Conservation (phyloP, 2,113 vertebrate species). For the Embiotoca jacksoni region DNA sequence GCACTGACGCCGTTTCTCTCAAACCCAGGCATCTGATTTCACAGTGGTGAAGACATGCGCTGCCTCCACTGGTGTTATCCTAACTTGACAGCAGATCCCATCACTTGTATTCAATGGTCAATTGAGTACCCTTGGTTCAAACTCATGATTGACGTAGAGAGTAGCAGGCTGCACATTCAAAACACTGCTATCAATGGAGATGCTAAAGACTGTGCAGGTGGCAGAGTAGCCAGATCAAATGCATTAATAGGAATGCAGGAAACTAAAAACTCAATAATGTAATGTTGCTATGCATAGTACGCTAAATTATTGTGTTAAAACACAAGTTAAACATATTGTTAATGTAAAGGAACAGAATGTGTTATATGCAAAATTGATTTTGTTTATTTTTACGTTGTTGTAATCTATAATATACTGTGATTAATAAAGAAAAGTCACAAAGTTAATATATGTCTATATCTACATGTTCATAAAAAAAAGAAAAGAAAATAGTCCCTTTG, state of each 20-base stretch:
- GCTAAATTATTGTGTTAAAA: neutral
- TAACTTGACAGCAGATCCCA: constrained; percentile 45
- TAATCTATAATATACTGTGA: neutral
- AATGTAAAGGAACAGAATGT: neutral
- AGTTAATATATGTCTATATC: neutral
- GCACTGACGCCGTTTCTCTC: constrained; percentile 7
- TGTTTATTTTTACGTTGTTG: constrained; percentile 18
- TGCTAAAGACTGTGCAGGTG: neutral
- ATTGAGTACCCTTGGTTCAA: constrained; percentile 8
- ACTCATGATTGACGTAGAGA: neutral
- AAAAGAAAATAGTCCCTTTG: constrained; percentile 1
- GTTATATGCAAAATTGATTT: neutral
- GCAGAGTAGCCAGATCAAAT: neutral
- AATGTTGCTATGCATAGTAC: neutral
- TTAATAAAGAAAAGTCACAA: constrained; percentile 17
- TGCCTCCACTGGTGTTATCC: constrained; percentile 51
- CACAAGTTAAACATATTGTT: neutral
- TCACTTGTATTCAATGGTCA: constrained; percentile 45
- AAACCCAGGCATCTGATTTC: constrained; percentile 67
- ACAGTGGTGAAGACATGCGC: constrained; percentile 57
- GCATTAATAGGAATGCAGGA: neutral
- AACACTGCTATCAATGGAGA: constrained; percentile 13
- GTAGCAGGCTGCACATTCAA: neutral
- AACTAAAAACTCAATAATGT: neutral
- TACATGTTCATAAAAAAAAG: constrained; percentile 23